These are phyloP conservation scores for Heterotis niloticus DNA, from an alignment of 2,113 vertebrate genomes.

Conservation along the genomic window DNA sequence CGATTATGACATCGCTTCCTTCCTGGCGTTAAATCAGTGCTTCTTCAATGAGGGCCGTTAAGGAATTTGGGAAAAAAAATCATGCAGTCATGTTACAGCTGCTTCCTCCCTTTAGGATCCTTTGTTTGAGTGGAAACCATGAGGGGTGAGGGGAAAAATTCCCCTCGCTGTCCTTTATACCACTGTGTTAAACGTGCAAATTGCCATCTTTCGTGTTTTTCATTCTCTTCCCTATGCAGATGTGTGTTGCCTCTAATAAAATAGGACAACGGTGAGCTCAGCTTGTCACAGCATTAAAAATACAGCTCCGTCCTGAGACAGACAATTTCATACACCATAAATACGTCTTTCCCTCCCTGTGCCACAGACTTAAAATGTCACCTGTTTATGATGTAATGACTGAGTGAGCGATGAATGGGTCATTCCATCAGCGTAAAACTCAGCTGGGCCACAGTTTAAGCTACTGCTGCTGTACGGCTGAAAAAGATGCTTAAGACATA, in stretches of 20 bases:
- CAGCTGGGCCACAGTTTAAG: neutral
- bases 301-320: neutral
- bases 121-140: neutral
- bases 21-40: neutral
- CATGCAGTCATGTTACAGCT: neutral
- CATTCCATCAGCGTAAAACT: neutral
- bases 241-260: neutral
- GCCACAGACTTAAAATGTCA: neutral
- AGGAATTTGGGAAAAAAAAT: no score
- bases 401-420: constrained; percentile 16
- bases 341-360: neutral
- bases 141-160: neutral
- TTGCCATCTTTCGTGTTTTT: neutral
- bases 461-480: neutral
- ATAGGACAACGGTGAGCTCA: neutral
- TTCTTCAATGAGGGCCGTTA: neutral
- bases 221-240: neutral
- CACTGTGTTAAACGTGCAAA: neutral
- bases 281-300: neutral
- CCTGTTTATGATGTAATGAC: constrained; percentile 26
- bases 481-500: neutral
- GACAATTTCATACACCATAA: neutral
- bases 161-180: neutral
- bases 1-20: constrained; percentile 10
- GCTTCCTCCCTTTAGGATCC: neutral